Base-by-base conservation (phyloP, 2,797 vertebrate genomes). In the Remorina albescens region DNA sequence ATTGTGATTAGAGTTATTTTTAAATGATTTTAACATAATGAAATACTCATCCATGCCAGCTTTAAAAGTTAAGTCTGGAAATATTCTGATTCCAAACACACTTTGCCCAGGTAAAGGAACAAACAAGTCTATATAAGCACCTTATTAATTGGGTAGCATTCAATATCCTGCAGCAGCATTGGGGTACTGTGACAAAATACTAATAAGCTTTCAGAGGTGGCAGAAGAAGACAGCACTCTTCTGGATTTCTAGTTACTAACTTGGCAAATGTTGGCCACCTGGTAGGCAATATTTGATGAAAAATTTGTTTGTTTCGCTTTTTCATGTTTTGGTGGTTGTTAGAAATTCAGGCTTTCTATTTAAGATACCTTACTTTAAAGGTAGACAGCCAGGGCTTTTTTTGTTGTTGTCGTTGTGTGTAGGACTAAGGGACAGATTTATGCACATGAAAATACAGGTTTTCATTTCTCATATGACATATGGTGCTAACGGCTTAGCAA, bases 71-170 rank as follows among this genome's bases (percentile, higher is more conserved):
- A 58, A 69, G 51, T 51, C 46, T 42, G 32, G 16, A 44, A 64
- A 67, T 61, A 86, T 89, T 87, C 69, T 74, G 57, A 89, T 88
- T 88, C 82, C 67, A 63, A 56, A 59, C 81, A 83, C 76, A 78
- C 36, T 55, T 74, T 64, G 21, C 65, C 56, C 60, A 84, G 76
- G 80, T 89, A 77, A 86, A 75, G 76, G 70, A 89, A 89, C 74
- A 89, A 88, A 89, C 81, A 87, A 72, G 74, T 75, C 82, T 78
- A 66, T 75, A 74, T 84, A 81, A 86, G 67, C 68, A 60, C 69
- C 67, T 67, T 68, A 62, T 78, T 89, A 90, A 91, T 86, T 87
- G 86, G 83, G 76, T 75, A 74, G 67, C 71, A 81, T 87, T 89
- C 83, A 87, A 84, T 89, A 82, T 79, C 86, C 85, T 74, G 78